A percentile compares a stretch with the other conserved stretches of the same genome.
These are phyloP conservation scores for Microctenopoma steveboyesi DNA, from an alignment of 2,797 vertebrate species.

Conservation along the genomic window DNA sequence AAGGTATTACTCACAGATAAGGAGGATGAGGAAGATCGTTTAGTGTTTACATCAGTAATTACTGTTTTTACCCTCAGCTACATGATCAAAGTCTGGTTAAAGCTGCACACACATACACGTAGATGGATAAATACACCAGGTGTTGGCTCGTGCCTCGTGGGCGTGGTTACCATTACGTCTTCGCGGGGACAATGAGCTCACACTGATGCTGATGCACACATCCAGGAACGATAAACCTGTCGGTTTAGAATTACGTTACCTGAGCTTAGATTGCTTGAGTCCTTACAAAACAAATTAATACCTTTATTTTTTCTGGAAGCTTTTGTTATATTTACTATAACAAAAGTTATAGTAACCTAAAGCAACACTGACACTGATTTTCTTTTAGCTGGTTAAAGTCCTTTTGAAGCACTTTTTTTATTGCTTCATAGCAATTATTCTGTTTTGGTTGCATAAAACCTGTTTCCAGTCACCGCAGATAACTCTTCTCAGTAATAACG, in stretches of 20 bases:
- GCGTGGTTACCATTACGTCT: conserved; percentile 65
- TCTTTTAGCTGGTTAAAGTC: neutral
- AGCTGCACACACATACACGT: conserved; percentile 26
- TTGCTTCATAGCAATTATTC: neutral
- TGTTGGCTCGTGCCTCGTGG: conserved; percentile 73
- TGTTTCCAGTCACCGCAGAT: neutral
- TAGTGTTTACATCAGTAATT: conserved; percentile 79
- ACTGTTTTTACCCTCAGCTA: conserved; percentile 77
- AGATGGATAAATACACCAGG: conserved; percentile 65
- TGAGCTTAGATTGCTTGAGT: neutral
- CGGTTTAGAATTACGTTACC: conserved; percentile 14
- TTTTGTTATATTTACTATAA: too few relatives aligned
- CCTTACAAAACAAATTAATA: neutral
- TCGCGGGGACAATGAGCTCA: conserved; percentile 70
- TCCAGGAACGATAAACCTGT: conserved; percentile 76
- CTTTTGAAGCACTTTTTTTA: neutral
- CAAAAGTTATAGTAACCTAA: neutral
- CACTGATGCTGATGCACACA: conserved; percentile 51
- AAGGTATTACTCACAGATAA: conserved; percentile 70
- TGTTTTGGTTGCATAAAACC: neutral
- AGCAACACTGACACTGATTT: neutral
- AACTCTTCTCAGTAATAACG: neutral
- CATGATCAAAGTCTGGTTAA: conserved; percentile 78
- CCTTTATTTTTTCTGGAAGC: neutral
- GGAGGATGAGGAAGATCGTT: conserved; percentile 59